phyloP scores from a whole-genome alignment of 2,888 invertebrate species.

The Agrochola circellaris region DNA sequence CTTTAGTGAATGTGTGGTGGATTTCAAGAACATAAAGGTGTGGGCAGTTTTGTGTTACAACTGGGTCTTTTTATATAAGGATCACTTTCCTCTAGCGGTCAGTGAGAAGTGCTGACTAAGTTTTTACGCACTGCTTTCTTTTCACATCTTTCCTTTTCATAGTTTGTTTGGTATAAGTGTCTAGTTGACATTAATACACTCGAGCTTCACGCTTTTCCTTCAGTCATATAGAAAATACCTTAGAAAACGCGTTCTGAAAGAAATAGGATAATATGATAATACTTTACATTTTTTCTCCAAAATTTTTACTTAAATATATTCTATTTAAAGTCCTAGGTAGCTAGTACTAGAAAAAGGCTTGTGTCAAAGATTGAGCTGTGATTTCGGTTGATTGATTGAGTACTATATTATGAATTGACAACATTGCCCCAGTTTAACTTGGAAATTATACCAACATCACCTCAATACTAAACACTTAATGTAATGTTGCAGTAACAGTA shows the following conservation, averaged over 20 bases:
- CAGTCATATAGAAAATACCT: not conserved
- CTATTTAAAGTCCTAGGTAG: no score
- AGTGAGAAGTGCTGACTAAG: slow-evolving; percentile 26
- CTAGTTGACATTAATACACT: slow-evolving; percentile 18
- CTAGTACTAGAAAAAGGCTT: not conserved
- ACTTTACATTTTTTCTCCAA: no score
- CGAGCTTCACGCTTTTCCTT: not conserved
- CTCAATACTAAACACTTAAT: slow-evolving; percentile 47
- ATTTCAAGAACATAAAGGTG: slow-evolving; percentile 53
- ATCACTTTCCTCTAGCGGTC: slow-evolving; percentile 51
- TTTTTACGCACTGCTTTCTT: slow-evolving; percentile 25
- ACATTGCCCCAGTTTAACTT: slow-evolving; percentile 34
- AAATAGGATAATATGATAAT: no score
- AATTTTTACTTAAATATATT: no score
- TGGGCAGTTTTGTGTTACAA: slow-evolving; percentile 49
- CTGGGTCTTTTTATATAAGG: slow-evolving; percentile 36
- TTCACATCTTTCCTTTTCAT: slow-evolving; percentile 18
- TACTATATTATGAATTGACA: slow-evolving; percentile 38
- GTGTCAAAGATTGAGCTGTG: not conserved
- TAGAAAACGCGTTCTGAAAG: not conserved
- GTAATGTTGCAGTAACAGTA: slow-evolving; percentile 35
- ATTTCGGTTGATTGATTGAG: slow-evolving; percentile 39
- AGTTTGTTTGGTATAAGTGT: not conserved
- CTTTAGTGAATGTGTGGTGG: slow-evolving; percentile 49
- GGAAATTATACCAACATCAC: slow-evolving; percentile 46